phyloP scores from a whole-genome alignment of 2,113 vertebrate species.

The Carlito syrichta region DNA sequence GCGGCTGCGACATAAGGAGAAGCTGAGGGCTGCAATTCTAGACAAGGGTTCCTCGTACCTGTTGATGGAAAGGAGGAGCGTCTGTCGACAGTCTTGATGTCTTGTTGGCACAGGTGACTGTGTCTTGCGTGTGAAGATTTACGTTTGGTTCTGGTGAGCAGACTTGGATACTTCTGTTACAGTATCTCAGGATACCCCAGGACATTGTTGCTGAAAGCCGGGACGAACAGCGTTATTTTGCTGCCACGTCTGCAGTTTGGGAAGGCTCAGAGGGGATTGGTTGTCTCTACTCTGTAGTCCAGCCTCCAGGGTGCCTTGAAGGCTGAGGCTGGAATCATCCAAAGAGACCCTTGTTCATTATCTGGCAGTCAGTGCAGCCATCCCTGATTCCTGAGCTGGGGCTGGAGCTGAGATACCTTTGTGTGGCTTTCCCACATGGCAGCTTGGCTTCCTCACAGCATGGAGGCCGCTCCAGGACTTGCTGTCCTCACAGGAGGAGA shows the following conservation, averaged over 20 bases:
- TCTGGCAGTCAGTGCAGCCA: neutral
- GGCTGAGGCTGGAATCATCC: neutral
- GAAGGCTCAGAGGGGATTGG: neutral
- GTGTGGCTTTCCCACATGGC: neutral
- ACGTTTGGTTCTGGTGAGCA: neutral
- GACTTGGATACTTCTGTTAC: too few relatives aligned
- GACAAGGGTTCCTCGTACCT: neutral
- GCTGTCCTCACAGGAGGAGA: neutral
- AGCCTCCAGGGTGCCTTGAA: accelerated
- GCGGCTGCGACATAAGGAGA: neutral
- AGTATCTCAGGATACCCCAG: neutral
- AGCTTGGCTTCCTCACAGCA: neutral
- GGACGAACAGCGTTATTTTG: neutral
- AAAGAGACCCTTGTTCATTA: neutral
- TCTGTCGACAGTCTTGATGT: neutral
- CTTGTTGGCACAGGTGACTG: accelerated
- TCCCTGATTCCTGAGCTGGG: neutral
- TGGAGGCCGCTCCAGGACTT: neutral
- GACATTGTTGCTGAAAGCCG: neutral
- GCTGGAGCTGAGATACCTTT: neutral
- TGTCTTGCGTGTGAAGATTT: neutral
- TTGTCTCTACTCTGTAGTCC: neutral
- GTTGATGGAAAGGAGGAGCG: neutral
- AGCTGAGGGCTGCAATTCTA: neutral
- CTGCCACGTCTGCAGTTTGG: neutral